These are phyloP conservation scores for Gobiocypris rarus DNA, from an alignment of 2,113 vertebrate species.

Conservation along the genomic window DNA sequence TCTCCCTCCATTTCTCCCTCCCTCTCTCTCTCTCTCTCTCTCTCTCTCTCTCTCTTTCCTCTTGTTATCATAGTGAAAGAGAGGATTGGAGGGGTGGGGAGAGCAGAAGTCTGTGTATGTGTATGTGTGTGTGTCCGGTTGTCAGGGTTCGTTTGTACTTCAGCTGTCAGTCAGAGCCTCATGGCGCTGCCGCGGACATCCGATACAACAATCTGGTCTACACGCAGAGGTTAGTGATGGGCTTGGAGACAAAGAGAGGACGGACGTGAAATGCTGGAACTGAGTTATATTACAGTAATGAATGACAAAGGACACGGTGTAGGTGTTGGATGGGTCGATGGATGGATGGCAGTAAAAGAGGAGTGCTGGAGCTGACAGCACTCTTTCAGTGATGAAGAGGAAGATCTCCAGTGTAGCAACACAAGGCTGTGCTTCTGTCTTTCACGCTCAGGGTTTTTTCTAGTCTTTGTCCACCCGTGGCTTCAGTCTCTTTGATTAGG, in stretches of 20 bases:
- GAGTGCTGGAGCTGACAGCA: slow-evolving; percentile 18
- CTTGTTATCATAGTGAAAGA: slow-evolving; percentile 48
- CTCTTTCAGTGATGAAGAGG: not conserved
- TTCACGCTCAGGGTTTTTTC: not conserved
- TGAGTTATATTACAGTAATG: not conserved
- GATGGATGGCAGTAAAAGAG: slow-evolving; percentile 23
- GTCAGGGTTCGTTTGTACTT: slow-evolving; percentile 18
- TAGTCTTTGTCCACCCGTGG: slow-evolving; percentile 20
- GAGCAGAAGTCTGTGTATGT: slow-evolving; percentile 37
- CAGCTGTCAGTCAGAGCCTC: slow-evolving; percentile 50
- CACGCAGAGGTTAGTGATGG: slow-evolving; percentile 50
- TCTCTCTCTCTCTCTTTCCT: slow-evolving; percentile 32
- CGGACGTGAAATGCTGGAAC: not conserved
- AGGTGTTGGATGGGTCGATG: slow-evolving; percentile 7
- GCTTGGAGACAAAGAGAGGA: slow-evolving; percentile 9
- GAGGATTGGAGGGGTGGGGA: slow-evolving; percentile 20
- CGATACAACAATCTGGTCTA: slow-evolving; percentile 26
- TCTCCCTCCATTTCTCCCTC: slow-evolving; percentile 33
- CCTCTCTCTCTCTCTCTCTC: slow-evolving; percentile 19
- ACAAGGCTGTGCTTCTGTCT: slow-evolving; percentile 9
- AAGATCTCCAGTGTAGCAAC: slow-evolving; percentile 24
- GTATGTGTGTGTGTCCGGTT: slow-evolving; percentile 9
- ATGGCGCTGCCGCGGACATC: slow-evolving; percentile 49
- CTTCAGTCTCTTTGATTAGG: not conserved
- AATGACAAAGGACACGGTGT: not conserved